Conservation (phyloP, 2,113 vertebrate species). For the Archocentrus centrarchus region DNA sequence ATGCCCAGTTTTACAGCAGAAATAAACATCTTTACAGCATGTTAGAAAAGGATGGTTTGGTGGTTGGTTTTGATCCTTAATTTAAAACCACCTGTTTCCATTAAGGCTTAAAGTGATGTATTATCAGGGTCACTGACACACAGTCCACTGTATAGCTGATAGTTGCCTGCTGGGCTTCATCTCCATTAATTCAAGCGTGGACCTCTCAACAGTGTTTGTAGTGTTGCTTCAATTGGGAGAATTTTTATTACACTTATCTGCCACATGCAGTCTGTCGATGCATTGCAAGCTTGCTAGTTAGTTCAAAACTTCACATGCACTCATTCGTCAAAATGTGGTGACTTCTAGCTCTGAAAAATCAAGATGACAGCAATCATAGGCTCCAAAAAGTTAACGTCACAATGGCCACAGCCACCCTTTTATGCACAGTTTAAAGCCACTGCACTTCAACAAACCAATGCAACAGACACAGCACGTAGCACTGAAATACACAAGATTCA, state of each 20-base stretch:
- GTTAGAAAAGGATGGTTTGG: neutral
- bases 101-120: neutral
- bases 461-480: neutral
- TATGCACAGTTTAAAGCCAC: neutral
- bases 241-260: neutral
- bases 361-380: neutral
- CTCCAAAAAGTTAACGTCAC: neutral
- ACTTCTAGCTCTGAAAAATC: neutral
- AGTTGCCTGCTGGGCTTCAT: neutral
- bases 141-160: neutral
- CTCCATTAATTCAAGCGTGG: neutral
- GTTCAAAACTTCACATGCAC: neutral
- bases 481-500: rapidly evolving
- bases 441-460: neutral
- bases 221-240: neutral
- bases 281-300: neutral
- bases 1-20: neutral
- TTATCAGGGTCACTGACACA: neutral
- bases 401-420: neutral
- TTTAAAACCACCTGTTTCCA: neutral
- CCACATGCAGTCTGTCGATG: neutral
- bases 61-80: neutral
- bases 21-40: neutral
- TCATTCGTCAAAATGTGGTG: neutral
- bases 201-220: neutral